Evolutionary conservation across 2,113 vertebrate genomes (phyloP).

Genomic region (Irena cyanogastra): DNA sequence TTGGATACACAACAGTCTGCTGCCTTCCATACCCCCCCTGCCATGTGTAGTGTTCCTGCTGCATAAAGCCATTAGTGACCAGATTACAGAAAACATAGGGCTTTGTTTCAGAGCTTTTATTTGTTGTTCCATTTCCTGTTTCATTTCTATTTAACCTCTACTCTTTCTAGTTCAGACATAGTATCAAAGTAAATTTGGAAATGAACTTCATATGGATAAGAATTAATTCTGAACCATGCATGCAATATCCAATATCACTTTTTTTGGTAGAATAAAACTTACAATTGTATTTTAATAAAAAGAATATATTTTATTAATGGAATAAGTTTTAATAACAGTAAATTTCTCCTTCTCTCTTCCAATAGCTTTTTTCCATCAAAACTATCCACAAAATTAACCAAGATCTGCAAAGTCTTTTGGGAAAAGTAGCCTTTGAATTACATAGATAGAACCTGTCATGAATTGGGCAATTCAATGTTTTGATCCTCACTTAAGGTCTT

Average conservation of each 20-base stretch:
- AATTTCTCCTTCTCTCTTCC: neutral
- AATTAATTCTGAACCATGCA: neutral
- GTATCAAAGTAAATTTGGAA: constrained; percentile 54
- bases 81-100: constrained; percentile 9
- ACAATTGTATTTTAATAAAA: constrained; percentile 41
- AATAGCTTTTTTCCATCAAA: neutral
- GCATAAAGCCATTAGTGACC: neutral
- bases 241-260: neutral
- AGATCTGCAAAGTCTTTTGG: neutral
- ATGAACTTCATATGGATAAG: constrained; percentile 16
- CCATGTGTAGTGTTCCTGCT: neutral
- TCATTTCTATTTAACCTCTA: constrained; percentile 55
- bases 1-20: neutral
- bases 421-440: neutral
- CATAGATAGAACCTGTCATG: neutral
- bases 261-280: neutral
- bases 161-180: constrained; percentile 17
- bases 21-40: neutral
- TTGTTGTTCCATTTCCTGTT: constrained; percentile 68
- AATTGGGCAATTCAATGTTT: neutral
- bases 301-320: neutral
- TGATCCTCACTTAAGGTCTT: neutral
- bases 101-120: constrained; percentile 57
- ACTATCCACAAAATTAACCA: neutral
- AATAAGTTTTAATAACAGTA: neutral